These are phyloP conservation scores for Phymastichus coffea DNA, from an alignment of 1,140 invertebrate genomes.

Conservation along the genomic window DNA sequence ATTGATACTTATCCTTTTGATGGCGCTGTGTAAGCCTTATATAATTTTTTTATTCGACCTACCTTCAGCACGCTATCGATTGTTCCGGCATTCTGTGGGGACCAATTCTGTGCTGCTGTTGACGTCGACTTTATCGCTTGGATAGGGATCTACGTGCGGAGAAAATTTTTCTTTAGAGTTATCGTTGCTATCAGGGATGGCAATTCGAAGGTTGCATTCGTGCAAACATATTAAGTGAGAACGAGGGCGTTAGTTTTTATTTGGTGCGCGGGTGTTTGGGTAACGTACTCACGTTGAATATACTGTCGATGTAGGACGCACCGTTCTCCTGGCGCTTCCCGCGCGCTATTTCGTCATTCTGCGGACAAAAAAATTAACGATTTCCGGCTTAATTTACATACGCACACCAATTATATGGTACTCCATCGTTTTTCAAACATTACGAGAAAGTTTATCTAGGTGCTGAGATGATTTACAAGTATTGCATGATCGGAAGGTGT, in stretches of 20 bases:
- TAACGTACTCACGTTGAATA: conserved; percentile 49
- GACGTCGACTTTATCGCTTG: conserved; percentile 43
- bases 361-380: not conserved
- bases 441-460: no score
- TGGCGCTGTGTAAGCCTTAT: not conserved
- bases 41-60: conserved; percentile 11
- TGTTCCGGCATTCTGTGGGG: conserved; percentile 37
- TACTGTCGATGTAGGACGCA: conserved; percentile 33
- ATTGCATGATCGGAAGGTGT: no score
- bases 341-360: conserved; percentile 26
- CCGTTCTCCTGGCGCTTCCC: conserved; percentile 29
- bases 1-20: not conserved
- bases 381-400: not conserved
- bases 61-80: conserved; percentile 45
- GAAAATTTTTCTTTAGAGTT: no score
- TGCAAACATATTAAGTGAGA: no score
- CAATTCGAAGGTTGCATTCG: no score
- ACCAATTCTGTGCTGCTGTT: conserved; percentile 37
- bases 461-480: no score
- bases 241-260: no score
- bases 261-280: no score
- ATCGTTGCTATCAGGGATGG: no score
- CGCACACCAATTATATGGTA: not conserved
- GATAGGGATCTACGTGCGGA: conserved; percentile 51
- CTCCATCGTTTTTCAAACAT: not conserved